These are phyloP conservation scores for Istiophorus platypterus DNA, from an alignment of 2,113 vertebrate species.

Conservation along the genomic window DNA sequence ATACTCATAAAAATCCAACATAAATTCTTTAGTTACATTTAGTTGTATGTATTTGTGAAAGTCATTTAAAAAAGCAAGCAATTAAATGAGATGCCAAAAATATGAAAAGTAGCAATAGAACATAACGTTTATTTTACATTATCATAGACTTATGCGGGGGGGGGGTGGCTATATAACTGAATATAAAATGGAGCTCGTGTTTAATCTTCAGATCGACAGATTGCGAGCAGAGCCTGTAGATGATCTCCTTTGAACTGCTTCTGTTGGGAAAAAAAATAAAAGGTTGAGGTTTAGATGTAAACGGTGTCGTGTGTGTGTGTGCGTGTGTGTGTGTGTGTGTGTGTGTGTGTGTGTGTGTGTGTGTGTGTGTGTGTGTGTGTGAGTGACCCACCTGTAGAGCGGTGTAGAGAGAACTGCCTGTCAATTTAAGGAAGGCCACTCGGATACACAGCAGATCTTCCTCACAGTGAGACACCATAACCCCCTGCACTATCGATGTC, in stretches of 20 bases:
- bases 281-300: not conserved
- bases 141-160: not conserved
- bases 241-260: conserved; percentile 77
- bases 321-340: not conserved
- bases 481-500: conserved; percentile 66
- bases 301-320: not conserved
- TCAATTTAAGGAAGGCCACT: conserved; percentile 71
- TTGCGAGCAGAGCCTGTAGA: conserved; percentile 75
- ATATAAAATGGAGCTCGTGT: not conserved
- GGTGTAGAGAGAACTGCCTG: conserved; percentile 79
- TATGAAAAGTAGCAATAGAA: not conserved
- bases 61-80: not conserved
- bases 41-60: not conserved
- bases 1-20: not conserved
- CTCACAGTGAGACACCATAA: conserved; percentile 82
- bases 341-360: not conserved
- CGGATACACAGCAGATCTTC: conserved; percentile 81
- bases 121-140: not conserved
- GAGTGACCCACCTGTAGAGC: conserved; percentile 71
- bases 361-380: not conserved
- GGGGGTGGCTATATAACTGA: not conserved
- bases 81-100: conserved; percentile 12
- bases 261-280: conserved; percentile 56
- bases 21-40: not conserved
- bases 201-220: conserved; percentile 82